Conservation (phyloP, 2,888 invertebrate species). For the Lasioglossum zephyrum region DNA sequence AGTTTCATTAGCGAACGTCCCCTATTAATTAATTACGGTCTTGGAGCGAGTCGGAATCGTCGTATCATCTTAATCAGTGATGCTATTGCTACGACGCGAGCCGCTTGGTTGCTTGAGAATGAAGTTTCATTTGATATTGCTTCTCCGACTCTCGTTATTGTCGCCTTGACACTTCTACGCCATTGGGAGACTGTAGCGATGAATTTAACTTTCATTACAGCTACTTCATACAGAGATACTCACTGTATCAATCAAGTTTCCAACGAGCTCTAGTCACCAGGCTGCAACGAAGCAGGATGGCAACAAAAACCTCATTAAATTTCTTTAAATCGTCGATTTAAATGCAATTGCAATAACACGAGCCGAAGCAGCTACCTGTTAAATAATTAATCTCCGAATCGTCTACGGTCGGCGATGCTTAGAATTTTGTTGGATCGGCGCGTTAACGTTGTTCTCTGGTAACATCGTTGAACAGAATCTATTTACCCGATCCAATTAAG, state of each 20-base stretch:
- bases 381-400: background rate
- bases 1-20: slow-evolving; percentile 18
- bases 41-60: background rate
- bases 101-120: background rate
- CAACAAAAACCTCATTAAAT: background rate
- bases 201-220: background rate
- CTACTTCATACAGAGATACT: background rate
- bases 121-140: background rate
- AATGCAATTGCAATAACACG: background rate
- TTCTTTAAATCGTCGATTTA: background rate
- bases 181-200: background rate
- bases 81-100: background rate
- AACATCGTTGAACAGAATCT: background rate
- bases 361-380: background rate
- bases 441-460: background rate
- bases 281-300: background rate
- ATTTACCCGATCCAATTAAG: slow-evolving; percentile 7
- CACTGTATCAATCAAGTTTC: background rate
- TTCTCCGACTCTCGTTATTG: background rate
- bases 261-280: background rate
- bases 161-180: background rate
- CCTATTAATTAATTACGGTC: slow-evolving; percentile 3
- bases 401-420: background rate
- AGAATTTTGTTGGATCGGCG: background rate
- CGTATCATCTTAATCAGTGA: slow-evolving; percentile 7